Base-by-base conservation (phyloP, 2,113 vertebrate genomes). In the Campylorhamphus procurvoides region DNA sequence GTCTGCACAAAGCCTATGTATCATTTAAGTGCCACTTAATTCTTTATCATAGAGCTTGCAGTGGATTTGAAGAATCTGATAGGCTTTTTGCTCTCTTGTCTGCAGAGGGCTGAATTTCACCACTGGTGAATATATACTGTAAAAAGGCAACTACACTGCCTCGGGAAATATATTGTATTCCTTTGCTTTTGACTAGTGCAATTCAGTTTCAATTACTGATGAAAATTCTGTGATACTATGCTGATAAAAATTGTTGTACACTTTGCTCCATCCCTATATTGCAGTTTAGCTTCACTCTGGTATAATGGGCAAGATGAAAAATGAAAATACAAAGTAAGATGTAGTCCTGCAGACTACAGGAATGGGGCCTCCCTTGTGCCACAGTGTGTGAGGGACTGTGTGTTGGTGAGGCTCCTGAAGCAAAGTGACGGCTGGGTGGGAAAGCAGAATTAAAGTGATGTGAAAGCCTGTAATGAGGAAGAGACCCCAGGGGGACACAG, bases 11-110 rank as follows among this genome's bases (percentile, higher is more conserved):
- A 90, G 64, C 33, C 79, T 89, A 23, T 75, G 76, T 77, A 92
- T 87, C 90, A 31, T 90, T 92, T 93, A 92, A 96, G 86, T 91
- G 73, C 80, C 93, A 92, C 80, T 80, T 96, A 93, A 88, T 93
- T 96, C 90, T 90, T 90, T 63, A 81, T 64, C 90, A 93, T 93
- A 60, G 79, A 90, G 56, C 64, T 83, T 33, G 2, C 73, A 93
- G 76, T 72, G 52, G 44, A n/a, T 95, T 84, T 95, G 72, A 94
- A 64, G 68, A 92, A 73, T 78, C 60, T 78, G 85, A 78, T 88
- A 29, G 83, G 90, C 79, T 96, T 95, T 96, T 95, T 96, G 82
- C 85, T 92, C 35, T 37, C 79, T 82, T 52, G 29, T 84, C 75
- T 84, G 63, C 64, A 64, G 52, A 71, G 40, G 28, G 62, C 64